These are phyloP conservation scores for Lepidochitona cinerea DNA, from an alignment of 2,888 invertebrate species.

Conservation along the genomic window DNA sequence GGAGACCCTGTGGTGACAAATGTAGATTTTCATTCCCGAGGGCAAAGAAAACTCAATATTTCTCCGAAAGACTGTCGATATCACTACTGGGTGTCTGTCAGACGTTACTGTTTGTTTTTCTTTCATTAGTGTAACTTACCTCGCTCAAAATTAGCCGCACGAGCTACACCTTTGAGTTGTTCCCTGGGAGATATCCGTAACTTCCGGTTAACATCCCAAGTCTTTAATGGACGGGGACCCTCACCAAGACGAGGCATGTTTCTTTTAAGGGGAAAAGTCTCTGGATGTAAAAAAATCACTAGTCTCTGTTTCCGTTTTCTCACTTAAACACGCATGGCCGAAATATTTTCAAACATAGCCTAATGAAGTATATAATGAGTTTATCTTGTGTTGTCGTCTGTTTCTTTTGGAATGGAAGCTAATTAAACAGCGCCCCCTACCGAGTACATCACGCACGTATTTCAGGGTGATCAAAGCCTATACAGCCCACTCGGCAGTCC, in stretches of 20 bases:
- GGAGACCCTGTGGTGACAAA: too few relatives aligned
- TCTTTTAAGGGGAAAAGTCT: background rate
- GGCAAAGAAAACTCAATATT: too few relatives aligned
- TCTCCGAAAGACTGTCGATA: too few relatives aligned
- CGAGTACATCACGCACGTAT: background rate
- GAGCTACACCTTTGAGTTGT: background rate
- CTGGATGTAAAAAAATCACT: background rate
- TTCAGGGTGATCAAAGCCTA: background rate
- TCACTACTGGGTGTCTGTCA: background rate
- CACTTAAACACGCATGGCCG: slow-evolving; percentile 5
- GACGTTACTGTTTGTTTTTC: background rate
- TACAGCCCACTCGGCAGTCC: background rate
- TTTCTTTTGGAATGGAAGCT: background rate
- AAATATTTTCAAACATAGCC: slow-evolving; percentile 9
- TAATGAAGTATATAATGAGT: slow-evolving; percentile 4
- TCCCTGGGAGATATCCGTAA: background rate
- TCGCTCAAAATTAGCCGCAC: background rate
- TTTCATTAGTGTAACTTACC: background rate
- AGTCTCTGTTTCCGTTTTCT: background rate
- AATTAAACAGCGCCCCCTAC: background rate
- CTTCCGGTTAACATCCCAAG: background rate
- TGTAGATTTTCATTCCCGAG: too few relatives aligned
- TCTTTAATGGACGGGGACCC: background rate
- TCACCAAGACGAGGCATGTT: background rate
- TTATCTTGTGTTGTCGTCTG: background rate